Conservation (phyloP, 2,888 invertebrate species). For the Dilophus febrilis region DNA sequence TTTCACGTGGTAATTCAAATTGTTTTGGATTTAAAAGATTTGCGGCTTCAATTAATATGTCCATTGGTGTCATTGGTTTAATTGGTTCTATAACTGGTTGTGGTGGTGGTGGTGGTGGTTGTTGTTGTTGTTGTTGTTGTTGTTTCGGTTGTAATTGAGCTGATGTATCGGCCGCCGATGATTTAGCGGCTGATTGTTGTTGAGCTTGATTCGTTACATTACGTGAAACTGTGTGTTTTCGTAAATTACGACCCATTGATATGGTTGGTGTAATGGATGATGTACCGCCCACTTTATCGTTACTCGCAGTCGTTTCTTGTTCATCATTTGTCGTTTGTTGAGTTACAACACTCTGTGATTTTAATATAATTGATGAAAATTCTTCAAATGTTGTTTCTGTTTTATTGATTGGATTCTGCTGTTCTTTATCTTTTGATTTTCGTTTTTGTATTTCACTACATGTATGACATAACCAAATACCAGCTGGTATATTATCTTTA, state of each 20-base stretch:
- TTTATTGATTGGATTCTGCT: constrained; percentile 20
- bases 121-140: too few species aligned
- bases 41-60: constrained; percentile 65
- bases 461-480: constrained; percentile 82
- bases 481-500: constrained; percentile 73
- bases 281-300: too few species aligned
- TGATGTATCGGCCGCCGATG: too few species aligned
- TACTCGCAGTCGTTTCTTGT: too few species aligned
- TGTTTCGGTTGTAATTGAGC: too few species aligned
- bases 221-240: constrained; percentile 25
- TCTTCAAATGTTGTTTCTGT: constrained; percentile 15
- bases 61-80: constrained; percentile 41
- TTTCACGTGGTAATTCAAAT: constrained; percentile 71
- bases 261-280: too few species aligned
- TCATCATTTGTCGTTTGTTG: too few species aligned
- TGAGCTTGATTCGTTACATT: constrained; percentile 11
- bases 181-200: too few species aligned
- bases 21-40: constrained; percentile 74
- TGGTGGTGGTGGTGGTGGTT: too few species aligned
- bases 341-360: too few species aligned
- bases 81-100: too few species aligned
- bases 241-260: constrained; percentile 29
- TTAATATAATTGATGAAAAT: too few species aligned
- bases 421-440: constrained; percentile 16
- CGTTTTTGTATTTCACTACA: constrained; percentile 37